Conservation (phyloP, 2,888 invertebrate species). For the Tuta absoluta region DNA sequence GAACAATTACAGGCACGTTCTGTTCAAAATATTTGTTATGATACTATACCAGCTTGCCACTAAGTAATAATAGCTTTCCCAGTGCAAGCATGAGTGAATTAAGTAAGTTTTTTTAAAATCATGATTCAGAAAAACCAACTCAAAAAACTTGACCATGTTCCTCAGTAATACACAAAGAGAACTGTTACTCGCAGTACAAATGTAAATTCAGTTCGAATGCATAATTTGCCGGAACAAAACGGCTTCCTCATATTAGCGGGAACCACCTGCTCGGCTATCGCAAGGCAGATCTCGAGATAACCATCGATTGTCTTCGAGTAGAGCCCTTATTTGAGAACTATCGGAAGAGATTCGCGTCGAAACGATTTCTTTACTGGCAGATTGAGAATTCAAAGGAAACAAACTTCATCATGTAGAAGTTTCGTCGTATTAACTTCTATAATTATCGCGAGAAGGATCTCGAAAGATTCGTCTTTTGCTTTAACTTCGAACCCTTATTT, state of each 20-base stretch:
- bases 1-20: too few species aligned
- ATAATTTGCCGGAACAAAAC: conserved; percentile 19
- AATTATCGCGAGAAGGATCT: too few species aligned
- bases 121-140: not conserved
- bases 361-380: not conserved
- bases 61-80: too few species aligned
- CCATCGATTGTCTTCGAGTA: conserved; percentile 44
- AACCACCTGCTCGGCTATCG: conserved; percentile 46
- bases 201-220: conserved; percentile 13
- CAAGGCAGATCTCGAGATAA: conserved; percentile 42
- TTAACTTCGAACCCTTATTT: not conserved
- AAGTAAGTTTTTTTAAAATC: too few species aligned
- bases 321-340: conserved; percentile 12
- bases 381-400: not conserved
- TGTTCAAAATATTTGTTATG: too few species aligned
- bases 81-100: too few species aligned
- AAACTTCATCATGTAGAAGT: not conserved
- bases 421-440: too few species aligned
- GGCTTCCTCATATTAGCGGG: conserved; percentile 27
- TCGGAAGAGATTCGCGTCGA: not conserved
- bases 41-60: too few species aligned
- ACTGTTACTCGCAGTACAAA: conserved; percentile 10
- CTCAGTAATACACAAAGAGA: not conserved
- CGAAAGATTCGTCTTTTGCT: not conserved
- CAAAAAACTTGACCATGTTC: not conserved